A percentile compares a stretch with the other conserved stretches of the same genome.
Evolutionary conservation across 2,797 vertebrate species (phyloP).

Genomic region (Lithobates pipiens): DNA sequence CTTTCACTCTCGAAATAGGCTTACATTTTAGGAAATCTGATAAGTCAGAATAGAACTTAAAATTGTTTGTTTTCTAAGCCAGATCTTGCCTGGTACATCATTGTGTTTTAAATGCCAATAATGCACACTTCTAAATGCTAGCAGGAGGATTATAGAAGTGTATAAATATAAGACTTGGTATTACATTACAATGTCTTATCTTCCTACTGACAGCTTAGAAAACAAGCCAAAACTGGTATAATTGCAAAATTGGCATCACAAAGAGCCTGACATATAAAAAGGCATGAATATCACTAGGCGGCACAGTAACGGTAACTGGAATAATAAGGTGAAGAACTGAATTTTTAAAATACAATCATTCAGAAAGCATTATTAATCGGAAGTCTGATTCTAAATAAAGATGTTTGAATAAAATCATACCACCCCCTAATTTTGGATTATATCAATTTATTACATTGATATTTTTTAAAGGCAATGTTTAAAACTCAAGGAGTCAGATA

Average conservation of each 20-base stretch:
- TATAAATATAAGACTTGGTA: conserved; percentile 3
- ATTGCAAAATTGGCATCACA: background rate
- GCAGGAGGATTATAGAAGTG: background rate
- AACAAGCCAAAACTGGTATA: background rate
- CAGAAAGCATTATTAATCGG: background rate
- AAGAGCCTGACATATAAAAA: background rate
- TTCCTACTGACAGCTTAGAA: background rate
- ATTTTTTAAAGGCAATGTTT: no score
- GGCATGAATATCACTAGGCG: background rate
- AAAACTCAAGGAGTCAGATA: no score
- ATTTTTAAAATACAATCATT: background rate
- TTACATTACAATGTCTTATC: background rate
- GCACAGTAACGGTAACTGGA: background rate
- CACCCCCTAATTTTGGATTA: no score
- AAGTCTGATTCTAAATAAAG: background rate
- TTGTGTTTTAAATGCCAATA: background rate
- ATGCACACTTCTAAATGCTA: background rate
- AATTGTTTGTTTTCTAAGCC: background rate
- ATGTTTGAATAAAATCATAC: no score
- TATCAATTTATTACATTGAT: no score
- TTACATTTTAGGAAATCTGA: background rate
- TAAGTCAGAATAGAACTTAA: background rate
- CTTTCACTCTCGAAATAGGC: no score
- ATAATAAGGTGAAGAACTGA: background rate
- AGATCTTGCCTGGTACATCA: background rate